Base-by-base conservation (phyloP, 2,113 vertebrate genomes). In the Antennarius striatus region DNA sequence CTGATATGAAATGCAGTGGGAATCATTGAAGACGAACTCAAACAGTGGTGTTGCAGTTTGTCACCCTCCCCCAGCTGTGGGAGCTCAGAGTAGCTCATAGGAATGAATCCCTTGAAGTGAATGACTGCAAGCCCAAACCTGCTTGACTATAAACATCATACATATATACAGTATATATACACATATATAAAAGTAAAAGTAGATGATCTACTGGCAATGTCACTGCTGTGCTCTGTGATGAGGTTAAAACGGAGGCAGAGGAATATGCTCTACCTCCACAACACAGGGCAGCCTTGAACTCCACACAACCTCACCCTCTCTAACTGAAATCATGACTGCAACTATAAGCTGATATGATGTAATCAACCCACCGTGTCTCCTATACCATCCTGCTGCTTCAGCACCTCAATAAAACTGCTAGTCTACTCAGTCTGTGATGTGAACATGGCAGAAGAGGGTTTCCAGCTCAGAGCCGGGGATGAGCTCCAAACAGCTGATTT, bases 341-440 rank as follows among this genome's bases (percentile, higher is more conserved):
- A 72, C 76, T 30, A 32, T 69, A 62, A 89, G 87, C 69, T 88
- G 86, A 88, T 88, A 86, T 32, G 63, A 89, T 89, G 86, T 83
- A 73, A 86, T 69, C 75, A 69, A 55, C 73, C 39, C 70, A 70
- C 55, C 3, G 56, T 56, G 80, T 58, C 47, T 67, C 50, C 53
- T 17, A 22, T 22, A 53, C 59, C 77, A 73, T 72, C 69, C 75
- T 63, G 70, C 77, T 56, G 72, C 69, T 71, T 79, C 67, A 73
- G 39, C 65, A 54, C 50, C 65, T 69, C 52, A 63, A 67, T 64
- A 77, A 70, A 86, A 62, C 71, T 63, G 72, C 68, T 16, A 68
- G 77, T 75, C 75, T 32, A 17, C 69, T 73, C 29, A 45, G 81
- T 84, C 61, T 52, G 32, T 57, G 48, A 56, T 61, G 56, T 66